Evolutionary conservation across 2,113 vertebrate genomes (phyloP), one percentile per base, ranked within the genome.

Genomic region (Suricata suricatta): DNA sequence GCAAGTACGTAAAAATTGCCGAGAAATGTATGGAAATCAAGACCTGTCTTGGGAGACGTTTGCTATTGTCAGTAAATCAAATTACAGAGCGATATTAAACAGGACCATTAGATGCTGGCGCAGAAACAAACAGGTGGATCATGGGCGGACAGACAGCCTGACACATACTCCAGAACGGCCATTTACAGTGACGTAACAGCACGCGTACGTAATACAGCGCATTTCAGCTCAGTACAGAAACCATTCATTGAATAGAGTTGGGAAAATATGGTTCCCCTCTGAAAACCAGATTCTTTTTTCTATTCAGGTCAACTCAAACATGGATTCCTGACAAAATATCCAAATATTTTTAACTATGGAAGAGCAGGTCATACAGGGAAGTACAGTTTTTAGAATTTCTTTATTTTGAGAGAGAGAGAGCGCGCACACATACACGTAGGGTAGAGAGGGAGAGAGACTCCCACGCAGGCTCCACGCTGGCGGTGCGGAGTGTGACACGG

Each of bases 81-180:
- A 38, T 23, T 52, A 16, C 33, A 52, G 47, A 88, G n/a, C 23
- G 16, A 16, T 16, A 27, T 31, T 95, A 60, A 83, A 57, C 63
- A 90, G 47, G 57, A 4, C 47, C 63, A 11, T 74, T 14, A 80
- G 88, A 88, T 13, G 19, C n/a, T 76, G 63, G 54, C 29, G 7
- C 14, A 74, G 92, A 72, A 38, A 74, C 16, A 2, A 33, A 12
- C 76, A 60, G 47, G 21, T 0, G 5, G 69, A 16, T 2, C 1
- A 25, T 9, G 35, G 33, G 44, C 0, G 14, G 72, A 76, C 41
- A 19, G 57, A 17, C 3, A 23, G 31, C 21, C n/a, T 31, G 15
- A 60, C 13, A 2, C 7, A 17, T 0, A 2, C 33, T 25, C 12
- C 76, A 25, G 2, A 27, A 9, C 0, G 38, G 19, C 64, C 64